Conservation (phyloP, 23 tunicate species). For the Oikopleura dioica region DNA sequence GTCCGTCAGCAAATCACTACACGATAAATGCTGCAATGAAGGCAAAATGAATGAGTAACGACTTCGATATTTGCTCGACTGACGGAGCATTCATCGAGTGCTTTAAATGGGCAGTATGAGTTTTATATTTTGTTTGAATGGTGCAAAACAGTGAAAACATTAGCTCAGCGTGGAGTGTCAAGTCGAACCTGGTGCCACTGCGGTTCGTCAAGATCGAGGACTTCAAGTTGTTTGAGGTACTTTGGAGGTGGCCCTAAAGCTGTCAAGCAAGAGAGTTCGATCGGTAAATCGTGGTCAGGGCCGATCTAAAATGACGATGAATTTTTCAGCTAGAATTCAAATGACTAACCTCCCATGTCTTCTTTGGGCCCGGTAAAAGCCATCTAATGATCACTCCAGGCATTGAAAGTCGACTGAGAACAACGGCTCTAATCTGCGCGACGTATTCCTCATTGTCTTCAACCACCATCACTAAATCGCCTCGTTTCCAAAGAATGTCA, state of each 20-base stretch:
- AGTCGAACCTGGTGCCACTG: background rate
- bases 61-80: no score
- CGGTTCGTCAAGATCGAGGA: background rate
- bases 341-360: background rate
- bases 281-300: background rate
- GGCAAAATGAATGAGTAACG: no score
- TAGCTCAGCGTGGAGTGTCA: background rate
- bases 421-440: conserved; percentile 5
- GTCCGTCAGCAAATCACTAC: no score
- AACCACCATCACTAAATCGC: background rate
- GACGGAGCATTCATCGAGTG: no score
- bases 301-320: no score
- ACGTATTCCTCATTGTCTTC: background rate
- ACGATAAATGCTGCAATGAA: no score
- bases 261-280: background rate
- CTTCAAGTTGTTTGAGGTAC: background rate
- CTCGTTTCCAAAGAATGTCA: background rate
- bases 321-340: no score
- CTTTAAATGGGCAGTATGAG: no score
- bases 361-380: background rate
- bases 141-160: no score
- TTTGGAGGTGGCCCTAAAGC: background rate
- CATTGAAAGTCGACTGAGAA: background rate
- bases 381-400: background rate
- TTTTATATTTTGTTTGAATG: no score